Conservation (phyloP, 2,888 invertebrate species). For the Pseudoips prasinana region DNA sequence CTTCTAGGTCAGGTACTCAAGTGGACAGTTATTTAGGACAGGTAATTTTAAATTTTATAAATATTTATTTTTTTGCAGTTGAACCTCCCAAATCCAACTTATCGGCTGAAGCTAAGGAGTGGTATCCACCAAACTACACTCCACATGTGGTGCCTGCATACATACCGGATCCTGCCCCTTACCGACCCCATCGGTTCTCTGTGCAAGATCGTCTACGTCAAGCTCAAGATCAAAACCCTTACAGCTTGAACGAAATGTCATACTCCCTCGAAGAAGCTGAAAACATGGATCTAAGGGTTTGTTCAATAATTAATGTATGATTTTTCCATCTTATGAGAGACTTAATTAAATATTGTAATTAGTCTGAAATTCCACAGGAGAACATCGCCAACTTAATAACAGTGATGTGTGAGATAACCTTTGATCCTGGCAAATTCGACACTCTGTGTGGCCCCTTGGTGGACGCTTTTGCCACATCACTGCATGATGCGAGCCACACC, state of each 20-base stretch:
- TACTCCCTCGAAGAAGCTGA: constrained; percentile 69
- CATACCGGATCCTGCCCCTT: constrained; percentile 54
- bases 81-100: constrained; percentile 70
- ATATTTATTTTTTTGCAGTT: constrained; percentile 38
- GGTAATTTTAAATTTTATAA: constrained; percentile 4
- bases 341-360: neutral
- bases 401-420: constrained; percentile 88
- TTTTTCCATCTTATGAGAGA: neutral
- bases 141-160: constrained; percentile 55
- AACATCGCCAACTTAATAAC: constrained; percentile 84
- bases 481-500: constrained; percentile 83
- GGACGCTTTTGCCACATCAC: constrained; percentile 85
- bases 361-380: constrained; percentile 50
- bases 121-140: constrained; percentile 80
- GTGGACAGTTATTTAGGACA: constrained; percentile 3
- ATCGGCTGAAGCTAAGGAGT: constrained; percentile 83
- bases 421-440: constrained; percentile 90
- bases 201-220: constrained; percentile 74
- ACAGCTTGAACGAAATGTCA: constrained; percentile 68
- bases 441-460: constrained; percentile 86
- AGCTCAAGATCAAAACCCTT: constrained; percentile 69
- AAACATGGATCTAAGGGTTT: constrained; percentile 66
- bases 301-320: constrained; percentile 9
- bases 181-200: constrained; percentile 62
- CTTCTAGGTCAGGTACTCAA: constrained; percentile 37